Base-by-base conservation (phyloP, 2,797 vertebrate species). In the Arnoldichthys spilopterus region DNA sequence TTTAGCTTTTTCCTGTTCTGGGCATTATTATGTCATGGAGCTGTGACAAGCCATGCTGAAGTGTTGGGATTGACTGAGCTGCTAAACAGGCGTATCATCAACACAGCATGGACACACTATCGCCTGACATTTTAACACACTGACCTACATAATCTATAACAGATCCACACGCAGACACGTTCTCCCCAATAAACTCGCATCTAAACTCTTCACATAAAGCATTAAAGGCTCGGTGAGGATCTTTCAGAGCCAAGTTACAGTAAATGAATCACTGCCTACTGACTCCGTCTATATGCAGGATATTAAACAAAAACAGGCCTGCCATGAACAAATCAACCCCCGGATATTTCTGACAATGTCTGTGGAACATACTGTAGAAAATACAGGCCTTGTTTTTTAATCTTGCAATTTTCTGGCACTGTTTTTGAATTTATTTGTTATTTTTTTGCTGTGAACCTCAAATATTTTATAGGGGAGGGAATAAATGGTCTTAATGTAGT, bases 111-210 rank as follows among this genome's bases (percentile, higher is more conserved):
- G 61, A 68, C 78, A 70, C 56, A 37, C 74, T 79, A 22, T 66
- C 66, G 74, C 54, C 53, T 56, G 53, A 59, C 47, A 28, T 45
- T 49, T 77, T 85, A 82, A 81, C 83, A 85, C 79, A 80, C 81
- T 83, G 79, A 83, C 83, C 83, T 82, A 82, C 76, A 81, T 84
- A 83, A 78, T 84, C 62, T 56, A 26, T 32, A 69, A 45, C 70
- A 72, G 70, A 72, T 54, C 54, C n/a, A 49, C 43, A 4, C 58
- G 9, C 56, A 26, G 13, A 26, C 40, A 20, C 56, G 1, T 40
- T 76, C 37, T 40, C n/a, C n/a, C 37, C 6, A 18, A 22, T 66
- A 22, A 54, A 24, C 54, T 59, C 40, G 1, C 4, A 34, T 37
- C 6, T 2, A 56, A 40, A 43, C 12, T 32, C 4, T 74, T 43